Conservation (phyloP, 1,140 invertebrate species). For the Drosophila auraria region DNA sequence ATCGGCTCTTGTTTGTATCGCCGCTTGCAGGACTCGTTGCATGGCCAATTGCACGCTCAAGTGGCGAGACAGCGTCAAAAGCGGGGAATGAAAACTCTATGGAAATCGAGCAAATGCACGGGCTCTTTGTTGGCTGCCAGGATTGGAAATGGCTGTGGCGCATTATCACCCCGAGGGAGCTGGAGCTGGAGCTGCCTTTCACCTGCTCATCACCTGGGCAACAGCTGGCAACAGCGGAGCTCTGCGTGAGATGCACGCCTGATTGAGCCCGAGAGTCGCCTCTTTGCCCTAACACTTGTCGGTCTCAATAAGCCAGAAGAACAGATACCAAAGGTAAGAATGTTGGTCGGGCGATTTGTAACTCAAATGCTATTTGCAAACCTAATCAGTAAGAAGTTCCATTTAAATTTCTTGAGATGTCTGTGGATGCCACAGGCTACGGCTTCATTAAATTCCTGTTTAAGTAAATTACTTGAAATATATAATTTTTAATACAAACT, state of each 20-base stretch:
- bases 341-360: background rate
- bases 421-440: background rate
- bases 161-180: conserved; percentile 31
- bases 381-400: conserved; percentile 8
- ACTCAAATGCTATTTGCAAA: conserved; percentile 21
- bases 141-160: conserved; percentile 18
- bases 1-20: conserved; percentile 22
- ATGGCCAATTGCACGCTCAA: conserved; percentile 75
- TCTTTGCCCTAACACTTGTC: conserved; percentile 15
- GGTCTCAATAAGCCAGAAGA: conserved; percentile 9
- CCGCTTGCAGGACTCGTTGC: conserved; percentile 57
- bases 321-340: background rate
- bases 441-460: no score
- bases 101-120: conserved; percentile 43
- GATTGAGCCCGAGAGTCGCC: conserved; percentile 28
- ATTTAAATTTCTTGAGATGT: conserved; percentile 7
- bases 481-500: no score
- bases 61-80: conserved; percentile 56
- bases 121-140: conserved; percentile 40
- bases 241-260: conserved; percentile 41
- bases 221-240: conserved; percentile 28
- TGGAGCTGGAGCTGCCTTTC: conserved; percentile 15
- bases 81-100: conserved; percentile 41
- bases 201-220: conserved; percentile 51
- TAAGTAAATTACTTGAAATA: no score